Evolutionary conservation across 1,140 invertebrate species (phyloP), one percentile per base, ranked within the genome.

Genomic region (Ladona fulva): DNA sequence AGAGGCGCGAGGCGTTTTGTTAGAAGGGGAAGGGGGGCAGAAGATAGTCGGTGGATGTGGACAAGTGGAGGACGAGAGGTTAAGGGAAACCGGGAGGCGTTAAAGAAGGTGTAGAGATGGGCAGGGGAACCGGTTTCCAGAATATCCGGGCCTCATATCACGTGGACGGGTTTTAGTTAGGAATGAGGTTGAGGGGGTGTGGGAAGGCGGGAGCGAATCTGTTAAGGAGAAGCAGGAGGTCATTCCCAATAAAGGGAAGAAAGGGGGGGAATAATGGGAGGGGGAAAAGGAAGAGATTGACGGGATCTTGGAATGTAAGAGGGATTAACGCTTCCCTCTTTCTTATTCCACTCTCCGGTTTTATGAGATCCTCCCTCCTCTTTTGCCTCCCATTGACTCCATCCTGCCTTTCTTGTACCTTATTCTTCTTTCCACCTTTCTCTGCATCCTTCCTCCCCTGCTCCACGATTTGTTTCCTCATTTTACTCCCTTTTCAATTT

Each of bases 171-270:
- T 66, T 37, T 66, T 66, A 66, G 52, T 66, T 66, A 12, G 52
- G 52, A 66, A 66, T 66, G 52, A 66, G 52, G 52, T 66, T 66
- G 52, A 66, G 52, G n/a, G 3, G 52, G 52, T 66, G 52, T 66
- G 52, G n/a, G 44, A 19, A 52, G 44, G 44, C 10, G 44, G 52
- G 14, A 66, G 52, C 1, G 29, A 37, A 37, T 37, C 29, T 37
- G 29, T 37, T 37, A 37, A 66, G 52, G 52, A 12, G 52, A 19
- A 12, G 14, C 12, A 12, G 52, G 52, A 66, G 52, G 52, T 66
- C 52, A 66, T 66, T 66, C 14, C 52, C 52, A 66, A 66, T 66
- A 66, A 66, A 66, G 52, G 52, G 52, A 66, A 66, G 52, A 66
- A 66, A 66, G 52, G 52, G n/a, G 19, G 52, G n/a, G 5, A 22